Percentiles rank a stretch among this genome's conserved stretches.
Conservation (phyloP, 2,113 vertebrate genomes). For the Apaloderma vittatum region DNA sequence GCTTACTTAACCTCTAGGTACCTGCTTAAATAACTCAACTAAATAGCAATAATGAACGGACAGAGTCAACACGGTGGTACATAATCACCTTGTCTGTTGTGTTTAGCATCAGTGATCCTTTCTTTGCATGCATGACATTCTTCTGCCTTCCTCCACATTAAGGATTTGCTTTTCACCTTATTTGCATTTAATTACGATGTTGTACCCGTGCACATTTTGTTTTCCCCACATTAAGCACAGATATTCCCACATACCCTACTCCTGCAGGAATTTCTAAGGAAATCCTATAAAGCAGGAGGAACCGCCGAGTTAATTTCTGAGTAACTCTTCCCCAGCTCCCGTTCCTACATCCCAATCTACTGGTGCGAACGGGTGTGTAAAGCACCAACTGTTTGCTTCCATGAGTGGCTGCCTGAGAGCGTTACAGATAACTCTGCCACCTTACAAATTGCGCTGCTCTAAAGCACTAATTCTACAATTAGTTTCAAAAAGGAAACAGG, state of each 20-base stretch:
- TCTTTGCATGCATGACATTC: conserved; percentile 49
- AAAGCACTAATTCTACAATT: conserved; percentile 56
- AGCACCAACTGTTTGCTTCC: neutral
- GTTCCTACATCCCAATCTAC: neutral
- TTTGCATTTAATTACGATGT: conserved; percentile 20
- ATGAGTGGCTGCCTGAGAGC: neutral
- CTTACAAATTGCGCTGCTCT: neutral
- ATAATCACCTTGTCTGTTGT: conserved; percentile 76
- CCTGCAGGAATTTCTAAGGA: conserved; percentile 2
- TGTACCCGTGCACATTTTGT: neutral
- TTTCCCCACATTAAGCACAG: neutral
- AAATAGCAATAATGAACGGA: conserved; percentile 76
- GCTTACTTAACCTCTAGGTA: conserved; percentile 78
- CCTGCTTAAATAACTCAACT: conserved; percentile 69
- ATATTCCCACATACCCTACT: neutral
- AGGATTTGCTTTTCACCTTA: conserved; percentile 35
- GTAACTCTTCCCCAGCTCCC: neutral
- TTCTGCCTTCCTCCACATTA: neutral
- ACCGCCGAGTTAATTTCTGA: neutral
- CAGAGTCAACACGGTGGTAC: conserved; percentile 72
- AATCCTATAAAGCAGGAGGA: neutral
- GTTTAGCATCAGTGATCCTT: conserved; percentile 74
- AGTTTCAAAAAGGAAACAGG: conserved; percentile 71
- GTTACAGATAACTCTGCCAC: neutral
- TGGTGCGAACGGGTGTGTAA: neutral